Conservation (phyloP, 1,140 invertebrate species). For the Drosophila navojoa region DNA sequence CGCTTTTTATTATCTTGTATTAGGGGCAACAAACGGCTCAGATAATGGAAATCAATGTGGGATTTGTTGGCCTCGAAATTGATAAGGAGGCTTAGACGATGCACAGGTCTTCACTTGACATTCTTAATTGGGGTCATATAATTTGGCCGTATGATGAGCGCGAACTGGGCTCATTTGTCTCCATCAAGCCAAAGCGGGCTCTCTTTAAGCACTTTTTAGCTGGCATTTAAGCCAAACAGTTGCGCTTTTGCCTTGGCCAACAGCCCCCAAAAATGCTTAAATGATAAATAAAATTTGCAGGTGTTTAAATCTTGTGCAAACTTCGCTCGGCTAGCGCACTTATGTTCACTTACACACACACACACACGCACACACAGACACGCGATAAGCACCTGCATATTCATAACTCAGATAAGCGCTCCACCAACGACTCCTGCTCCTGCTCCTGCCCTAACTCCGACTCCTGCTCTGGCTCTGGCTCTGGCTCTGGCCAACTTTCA, state of each 20-base stretch:
- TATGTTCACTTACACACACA: slow-evolving; percentile 12
- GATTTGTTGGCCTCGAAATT: too few species aligned
- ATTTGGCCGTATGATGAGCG: too few species aligned
- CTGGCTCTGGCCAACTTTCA: slow-evolving; percentile 41
- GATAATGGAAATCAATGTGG: too few species aligned
- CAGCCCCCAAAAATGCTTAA: slow-evolving; percentile 28
- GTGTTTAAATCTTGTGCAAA: slow-evolving; percentile 57
- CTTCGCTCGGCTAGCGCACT: neutral
- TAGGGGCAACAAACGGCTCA: too few species aligned
- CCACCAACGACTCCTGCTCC: too few species aligned
- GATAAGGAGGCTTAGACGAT: too few species aligned
- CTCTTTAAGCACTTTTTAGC: neutral
- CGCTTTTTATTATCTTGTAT: too few species aligned
- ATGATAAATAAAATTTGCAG: slow-evolving; percentile 72
- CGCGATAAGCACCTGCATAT: slow-evolving; percentile 77
- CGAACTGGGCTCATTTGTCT: too few species aligned
- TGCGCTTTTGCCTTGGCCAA: neutral
- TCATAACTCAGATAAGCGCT: slow-evolving; percentile 77
- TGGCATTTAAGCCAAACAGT: neutral
- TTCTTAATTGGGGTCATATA: too few species aligned
- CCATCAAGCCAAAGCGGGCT: too few species aligned
- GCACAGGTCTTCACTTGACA: too few species aligned
- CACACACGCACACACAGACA: slow-evolving; percentile 8
- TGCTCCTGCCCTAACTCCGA: slow-evolving; percentile 7
- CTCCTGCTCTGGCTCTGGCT: slow-evolving; percentile 24